Conservation (phyloP, 2,888 invertebrate species). For the Trichopoda pennipes region DNA sequence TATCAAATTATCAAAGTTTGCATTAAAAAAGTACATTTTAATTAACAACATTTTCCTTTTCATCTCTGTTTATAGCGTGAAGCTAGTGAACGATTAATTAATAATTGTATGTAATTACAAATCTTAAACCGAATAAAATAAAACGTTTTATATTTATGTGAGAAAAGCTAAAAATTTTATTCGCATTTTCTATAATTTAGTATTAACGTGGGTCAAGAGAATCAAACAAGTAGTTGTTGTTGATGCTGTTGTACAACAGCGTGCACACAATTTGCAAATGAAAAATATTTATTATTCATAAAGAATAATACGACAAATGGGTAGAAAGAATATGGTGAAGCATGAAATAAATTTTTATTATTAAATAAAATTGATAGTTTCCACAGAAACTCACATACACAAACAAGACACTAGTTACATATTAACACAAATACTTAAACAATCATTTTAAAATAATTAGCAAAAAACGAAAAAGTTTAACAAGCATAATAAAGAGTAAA, state of each 20-base stretch:
- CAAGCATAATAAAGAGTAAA: conserved; percentile 47
- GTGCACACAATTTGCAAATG: conserved; percentile 37
- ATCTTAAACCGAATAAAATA: conserved; percentile 51
- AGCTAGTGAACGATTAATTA: conserved; percentile 30
- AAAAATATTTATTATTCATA: conserved; percentile 50
- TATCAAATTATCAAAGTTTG: no score
- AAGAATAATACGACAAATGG: conserved; percentile 53
- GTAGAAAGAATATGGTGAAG: conserved; percentile 38
- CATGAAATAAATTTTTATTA: conserved; percentile 65
- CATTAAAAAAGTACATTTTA: no score
- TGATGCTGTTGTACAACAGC: conserved; percentile 8
- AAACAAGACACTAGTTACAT: conserved; percentile 9
- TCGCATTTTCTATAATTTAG: conserved; percentile 27
- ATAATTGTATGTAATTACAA: conserved; percentile 61
- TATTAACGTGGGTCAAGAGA: conserved; percentile 62
- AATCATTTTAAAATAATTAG: conserved; percentile 63
- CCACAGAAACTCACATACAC: conserved; percentile 35
- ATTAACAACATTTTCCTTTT: background rate
- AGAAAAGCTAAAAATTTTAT: no score
- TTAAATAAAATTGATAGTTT: conserved; percentile 71
- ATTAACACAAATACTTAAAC: conserved; percentile 5
- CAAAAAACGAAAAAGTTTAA: conserved; percentile 29
- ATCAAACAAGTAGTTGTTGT: conserved; percentile 65
- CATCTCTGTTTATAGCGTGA: background rate
- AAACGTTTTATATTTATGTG: conserved; percentile 31